These are phyloP conservation scores for Herpailurus yagouaroundi DNA, from an alignment of 2,113 vertebrate genomes.

Conservation along the genomic window DNA sequence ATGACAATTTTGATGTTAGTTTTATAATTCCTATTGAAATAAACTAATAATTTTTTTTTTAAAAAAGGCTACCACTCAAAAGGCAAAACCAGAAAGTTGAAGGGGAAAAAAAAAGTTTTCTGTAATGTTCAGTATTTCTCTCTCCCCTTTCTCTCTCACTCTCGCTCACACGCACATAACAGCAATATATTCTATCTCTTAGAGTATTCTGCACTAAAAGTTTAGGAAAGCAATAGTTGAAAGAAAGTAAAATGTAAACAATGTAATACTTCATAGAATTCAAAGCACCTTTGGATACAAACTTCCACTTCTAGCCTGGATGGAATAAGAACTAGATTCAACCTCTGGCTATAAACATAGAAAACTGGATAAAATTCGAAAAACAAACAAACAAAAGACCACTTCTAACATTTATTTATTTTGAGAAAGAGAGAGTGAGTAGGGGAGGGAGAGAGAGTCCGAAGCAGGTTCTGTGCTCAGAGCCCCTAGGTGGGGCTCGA, in stretches of 20 bases:
- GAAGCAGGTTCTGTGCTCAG: no score
- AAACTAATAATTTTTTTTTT: neutral
- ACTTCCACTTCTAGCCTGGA: neutral
- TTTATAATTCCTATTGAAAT: neutral
- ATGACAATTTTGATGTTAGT: neutral
- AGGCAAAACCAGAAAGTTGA: neutral
- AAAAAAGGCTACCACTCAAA: neutral
- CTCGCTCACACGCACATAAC: neutral
- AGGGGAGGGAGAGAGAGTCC: no score
- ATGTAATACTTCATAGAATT: neutral
- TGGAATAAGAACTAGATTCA: neutral
- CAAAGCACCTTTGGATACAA: neutral
- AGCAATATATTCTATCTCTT: neutral
- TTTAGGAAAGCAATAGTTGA: neutral
- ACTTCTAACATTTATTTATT: no score
- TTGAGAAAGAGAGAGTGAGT: no score
- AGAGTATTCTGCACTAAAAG: neutral
- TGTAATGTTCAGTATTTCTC: neutral
- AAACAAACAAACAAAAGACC: neutral
- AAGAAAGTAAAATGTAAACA: neutral
- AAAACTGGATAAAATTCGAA: neutral
- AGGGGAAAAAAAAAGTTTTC: neutral
- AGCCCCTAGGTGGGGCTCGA: no score
- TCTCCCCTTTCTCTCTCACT: neutral
- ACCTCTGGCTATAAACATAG: neutral